A percentile compares a stretch with the other conserved stretches of the same genome.
Conservation (phyloP, 1,140 invertebrate species). For the Trinorchestia longiramus region DNA sequence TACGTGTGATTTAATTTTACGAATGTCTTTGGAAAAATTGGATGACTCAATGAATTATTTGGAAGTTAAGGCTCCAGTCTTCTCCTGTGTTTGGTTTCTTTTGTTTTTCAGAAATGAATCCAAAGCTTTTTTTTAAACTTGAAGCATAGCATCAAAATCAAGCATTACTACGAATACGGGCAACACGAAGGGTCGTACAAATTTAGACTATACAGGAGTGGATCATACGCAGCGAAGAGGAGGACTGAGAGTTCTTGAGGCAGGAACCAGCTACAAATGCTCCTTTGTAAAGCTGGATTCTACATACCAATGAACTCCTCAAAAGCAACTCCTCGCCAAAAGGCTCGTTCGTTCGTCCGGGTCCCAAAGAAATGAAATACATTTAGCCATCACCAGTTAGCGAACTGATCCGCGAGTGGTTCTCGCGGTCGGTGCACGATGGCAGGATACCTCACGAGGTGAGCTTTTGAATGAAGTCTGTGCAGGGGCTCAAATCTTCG, state of each 20-base stretch:
- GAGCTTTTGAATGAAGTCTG: background rate
- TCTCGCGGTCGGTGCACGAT: background rate
- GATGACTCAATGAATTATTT: background rate
- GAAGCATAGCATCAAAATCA: conserved; percentile 17
- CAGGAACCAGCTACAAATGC: background rate
- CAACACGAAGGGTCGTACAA: conserved; percentile 33
- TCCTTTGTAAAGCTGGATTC: background rate
- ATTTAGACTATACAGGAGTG: conserved; percentile 51
- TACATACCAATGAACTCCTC: background rate
- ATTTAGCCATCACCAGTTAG: background rate
- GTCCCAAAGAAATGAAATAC: conserved; percentile 34
- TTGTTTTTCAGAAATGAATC: conserved; percentile 22
- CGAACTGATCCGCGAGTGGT: background rate
- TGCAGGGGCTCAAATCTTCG: background rate
- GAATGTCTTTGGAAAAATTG: background rate
- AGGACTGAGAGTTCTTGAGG: background rate
- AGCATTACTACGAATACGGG: conserved; percentile 46
- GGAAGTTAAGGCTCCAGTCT: background rate
- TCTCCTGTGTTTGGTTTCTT: background rate
- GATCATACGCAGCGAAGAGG: conserved; percentile 29
- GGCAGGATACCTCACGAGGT: background rate
- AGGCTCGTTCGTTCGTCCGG: conserved; percentile 53
- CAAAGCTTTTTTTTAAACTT: conserved; percentile 28
- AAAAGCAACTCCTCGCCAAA: background rate
- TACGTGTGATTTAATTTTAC: background rate